These are phyloP conservation scores for Clarias batrachus DNA, from an alignment of 2,113 vertebrate species.

Conservation along the genomic window DNA sequence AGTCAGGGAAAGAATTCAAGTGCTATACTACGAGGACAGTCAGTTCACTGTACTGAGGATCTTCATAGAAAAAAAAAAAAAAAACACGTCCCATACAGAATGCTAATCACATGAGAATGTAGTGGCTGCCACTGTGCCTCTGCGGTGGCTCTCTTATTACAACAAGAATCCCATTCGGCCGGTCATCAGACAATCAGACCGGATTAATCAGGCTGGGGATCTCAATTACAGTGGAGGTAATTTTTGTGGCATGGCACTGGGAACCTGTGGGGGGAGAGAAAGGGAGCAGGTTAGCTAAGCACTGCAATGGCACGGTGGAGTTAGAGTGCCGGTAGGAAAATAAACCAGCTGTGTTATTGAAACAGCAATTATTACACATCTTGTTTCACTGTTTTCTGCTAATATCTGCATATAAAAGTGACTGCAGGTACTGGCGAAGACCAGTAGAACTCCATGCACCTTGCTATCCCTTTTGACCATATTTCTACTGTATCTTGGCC, in stretches of 20 bases:
- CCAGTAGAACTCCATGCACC: conserved; percentile 9
- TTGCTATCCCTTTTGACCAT: conserved; percentile 30
- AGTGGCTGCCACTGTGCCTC: conserved; percentile 57
- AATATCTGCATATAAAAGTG: background rate
- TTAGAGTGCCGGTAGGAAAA: conserved; percentile 17
- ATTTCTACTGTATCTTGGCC: conserved; percentile 39
- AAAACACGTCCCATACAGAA: conserved; percentile 42
- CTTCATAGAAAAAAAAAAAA: conserved; percentile 21
- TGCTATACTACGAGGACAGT: conserved; percentile 39
- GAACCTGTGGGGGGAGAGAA: conserved; percentile 57
- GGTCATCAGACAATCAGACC: conserved; percentile 72
- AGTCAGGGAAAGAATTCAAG: conserved; percentile 7
- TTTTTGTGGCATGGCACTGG: conserved; percentile 60
- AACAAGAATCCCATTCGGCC: conserved; percentile 65
- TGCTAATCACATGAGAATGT: conserved; percentile 55
- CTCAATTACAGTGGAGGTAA: conserved; percentile 66
- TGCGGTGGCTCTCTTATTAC: conserved; percentile 60
- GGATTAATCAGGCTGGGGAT: conserved; percentile 68
- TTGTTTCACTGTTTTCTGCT: conserved; percentile 11
- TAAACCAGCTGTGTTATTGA: conserved; percentile 16
- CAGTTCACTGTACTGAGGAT: conserved; percentile 29
- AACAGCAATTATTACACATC: conserved; percentile 35
- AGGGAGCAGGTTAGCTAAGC: conserved; percentile 56
- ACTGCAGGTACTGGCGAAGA: conserved; percentile 6
- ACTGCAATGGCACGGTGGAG: conserved; percentile 6